phyloP scores from a whole-genome alignment of 2,888 invertebrate genomes.

The Drosophila kambysellisi region DNA sequence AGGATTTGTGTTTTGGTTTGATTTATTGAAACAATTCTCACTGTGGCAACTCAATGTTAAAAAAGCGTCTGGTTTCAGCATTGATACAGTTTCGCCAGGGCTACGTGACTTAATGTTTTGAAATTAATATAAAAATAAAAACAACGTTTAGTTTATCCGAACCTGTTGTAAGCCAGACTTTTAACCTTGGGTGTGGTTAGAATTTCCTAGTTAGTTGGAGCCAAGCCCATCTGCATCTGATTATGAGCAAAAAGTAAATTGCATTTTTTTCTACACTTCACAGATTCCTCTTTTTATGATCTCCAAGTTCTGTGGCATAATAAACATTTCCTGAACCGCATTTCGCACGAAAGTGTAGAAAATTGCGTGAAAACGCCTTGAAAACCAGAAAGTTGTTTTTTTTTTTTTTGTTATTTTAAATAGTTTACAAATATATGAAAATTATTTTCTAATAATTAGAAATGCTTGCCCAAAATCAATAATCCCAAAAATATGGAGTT shows the following conservation, averaged over 20 bases:
- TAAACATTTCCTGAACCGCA: no score
- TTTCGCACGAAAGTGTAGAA: no score
- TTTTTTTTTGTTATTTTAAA: no score
- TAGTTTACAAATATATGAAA: no score
- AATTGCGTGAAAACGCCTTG: no score
- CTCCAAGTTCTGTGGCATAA: no score
- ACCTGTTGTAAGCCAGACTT: neutral
- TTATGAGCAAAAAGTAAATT: neutral
- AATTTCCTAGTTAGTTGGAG: neutral
- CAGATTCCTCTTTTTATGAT: no score
- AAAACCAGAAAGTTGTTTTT: no score
- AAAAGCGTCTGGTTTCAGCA: slow-evolving; percentile 6
- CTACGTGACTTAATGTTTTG: slow-evolving; percentile 2
- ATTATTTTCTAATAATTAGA: no score
- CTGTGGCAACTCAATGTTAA: slow-evolving; percentile 10
- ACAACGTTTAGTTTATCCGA: neutral
- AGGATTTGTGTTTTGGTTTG: neutral
- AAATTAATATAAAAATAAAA: neutral
- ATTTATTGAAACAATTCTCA: slow-evolving; percentile 23
- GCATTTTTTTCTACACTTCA: no score
- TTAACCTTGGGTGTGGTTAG: neutral
- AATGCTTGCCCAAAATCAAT: no score
- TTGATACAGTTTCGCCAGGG: neutral
- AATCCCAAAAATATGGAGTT: no score
- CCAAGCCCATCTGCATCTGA: neutral